Evolutionary conservation across 1,140 invertebrate genomes (phyloP).

Genomic region (Rhyzopertha dominica): DNA sequence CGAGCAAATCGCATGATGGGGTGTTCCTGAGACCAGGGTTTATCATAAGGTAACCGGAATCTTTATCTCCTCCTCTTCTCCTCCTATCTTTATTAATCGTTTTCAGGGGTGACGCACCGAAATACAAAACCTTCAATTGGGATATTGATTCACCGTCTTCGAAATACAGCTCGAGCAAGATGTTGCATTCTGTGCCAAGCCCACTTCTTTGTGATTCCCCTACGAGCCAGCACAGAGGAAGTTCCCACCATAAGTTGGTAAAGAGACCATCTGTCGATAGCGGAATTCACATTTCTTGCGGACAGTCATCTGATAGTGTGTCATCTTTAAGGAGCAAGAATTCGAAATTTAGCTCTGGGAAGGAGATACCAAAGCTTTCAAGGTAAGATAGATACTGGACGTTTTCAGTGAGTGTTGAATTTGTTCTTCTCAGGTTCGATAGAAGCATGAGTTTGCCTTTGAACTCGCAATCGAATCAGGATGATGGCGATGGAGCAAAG

Average conservation of each 20-base stretch:
- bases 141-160: conserved; percentile 35
- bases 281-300: conserved; percentile 71
- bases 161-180: conserved; percentile 26
- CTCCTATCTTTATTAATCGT: background rate
- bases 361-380: conserved; percentile 48
- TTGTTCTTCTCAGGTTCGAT: conserved; percentile 52
- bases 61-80: background rate
- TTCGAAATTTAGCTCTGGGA: conserved; percentile 27
- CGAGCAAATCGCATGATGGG: conserved; percentile 52
- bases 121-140: conserved; percentile 47
- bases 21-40: conserved; percentile 59
- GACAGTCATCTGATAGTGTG: conserved; percentile 45
- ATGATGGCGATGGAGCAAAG: conserved; percentile 38
- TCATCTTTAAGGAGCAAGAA: conserved; percentile 33
- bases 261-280: conserved; percentile 81
- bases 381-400: too few species aligned
- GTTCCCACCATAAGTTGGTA: conserved; percentile 51
- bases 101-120: conserved; percentile 47
- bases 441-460: conserved; percentile 61
- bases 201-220: conserved; percentile 38
- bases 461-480: conserved; percentile 50
- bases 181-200: conserved; percentile 35
- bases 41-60: conserved; percentile 47
- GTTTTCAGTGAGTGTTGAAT: too few species aligned
- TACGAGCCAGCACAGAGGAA: conserved; percentile 30